Conservation (phyloP, 2,113 vertebrate genomes). For the Plestiodon gilberti region DNA sequence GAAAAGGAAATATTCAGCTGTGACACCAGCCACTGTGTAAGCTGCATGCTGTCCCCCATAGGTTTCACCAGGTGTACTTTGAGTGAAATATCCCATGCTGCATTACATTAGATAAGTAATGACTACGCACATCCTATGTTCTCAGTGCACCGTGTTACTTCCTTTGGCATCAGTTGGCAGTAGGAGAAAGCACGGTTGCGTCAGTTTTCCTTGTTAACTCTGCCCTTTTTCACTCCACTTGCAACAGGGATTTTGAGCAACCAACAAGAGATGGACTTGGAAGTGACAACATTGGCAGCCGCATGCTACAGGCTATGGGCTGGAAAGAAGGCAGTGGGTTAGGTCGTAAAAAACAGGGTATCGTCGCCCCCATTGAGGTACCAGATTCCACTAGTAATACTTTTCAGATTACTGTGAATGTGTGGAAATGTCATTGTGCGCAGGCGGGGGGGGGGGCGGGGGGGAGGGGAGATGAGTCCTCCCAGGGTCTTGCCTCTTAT, state of each 20-base stretch:
- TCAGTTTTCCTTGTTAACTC: background rate
- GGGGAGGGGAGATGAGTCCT: too few relatives aligned
- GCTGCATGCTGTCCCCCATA: background rate
- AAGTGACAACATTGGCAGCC: slow-evolving; percentile 73
- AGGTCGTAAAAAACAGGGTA: slow-evolving; percentile 72
- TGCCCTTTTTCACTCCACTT: background rate
- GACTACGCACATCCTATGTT: too few relatives aligned
- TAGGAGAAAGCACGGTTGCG: background rate
- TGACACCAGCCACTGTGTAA: slow-evolving; percentile 68
- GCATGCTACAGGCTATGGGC: slow-evolving; percentile 74
- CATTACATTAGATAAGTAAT: background rate
- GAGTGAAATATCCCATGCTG: background rate
- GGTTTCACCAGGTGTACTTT: background rate
- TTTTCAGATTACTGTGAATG: background rate
- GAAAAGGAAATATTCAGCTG: slow-evolving; percentile 79
- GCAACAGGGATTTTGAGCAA: slow-evolving; percentile 70
- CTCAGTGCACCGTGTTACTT: background rate
- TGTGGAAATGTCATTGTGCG: background rate
- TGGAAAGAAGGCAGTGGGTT: slow-evolving; percentile 74
- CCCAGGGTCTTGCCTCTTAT: background rate
- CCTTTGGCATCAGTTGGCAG: background rate
- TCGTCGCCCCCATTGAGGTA: slow-evolving; percentile 70
- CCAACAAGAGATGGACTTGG: slow-evolving; percentile 66
- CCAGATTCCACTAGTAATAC: background rate
- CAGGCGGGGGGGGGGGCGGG: background rate